Evolutionary conservation across 2,888 invertebrate genomes (phyloP).

Genomic region (Automeris io): DNA sequence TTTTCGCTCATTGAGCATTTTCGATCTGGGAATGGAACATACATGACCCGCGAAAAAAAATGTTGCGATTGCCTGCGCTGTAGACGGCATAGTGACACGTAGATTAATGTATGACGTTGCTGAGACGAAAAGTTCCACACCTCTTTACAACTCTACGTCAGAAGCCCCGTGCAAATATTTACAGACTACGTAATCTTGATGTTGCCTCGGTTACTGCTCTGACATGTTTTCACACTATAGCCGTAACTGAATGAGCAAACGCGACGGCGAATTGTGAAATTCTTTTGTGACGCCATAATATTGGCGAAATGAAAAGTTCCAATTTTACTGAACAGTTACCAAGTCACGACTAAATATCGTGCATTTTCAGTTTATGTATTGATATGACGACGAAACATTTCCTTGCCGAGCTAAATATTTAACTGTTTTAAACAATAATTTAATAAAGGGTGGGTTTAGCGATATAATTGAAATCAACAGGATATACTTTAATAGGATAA

Average conservation of each 20-base stretch:
- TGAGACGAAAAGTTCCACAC: conserved; percentile 61
- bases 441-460: too few species aligned
- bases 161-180: conserved; percentile 49
- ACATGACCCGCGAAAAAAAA: neutral
- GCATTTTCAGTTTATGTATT: conserved; percentile 17
- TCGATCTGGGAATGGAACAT: too few species aligned
- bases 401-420: too few species aligned
- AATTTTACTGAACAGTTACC: conserved; percentile 21
- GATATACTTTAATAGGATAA: too few species aligned
- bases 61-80: neutral
- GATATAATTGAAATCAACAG: too few species aligned
- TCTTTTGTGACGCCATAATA: conserved; percentile 16
- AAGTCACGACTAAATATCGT: too few species aligned
- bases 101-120: conserved; percentile 40
- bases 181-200: conserved; percentile 40
- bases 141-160: conserved; percentile 49
- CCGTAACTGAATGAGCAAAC: conserved; percentile 29
- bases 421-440: too few species aligned
- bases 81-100: conserved; percentile 9
- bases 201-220: conserved; percentile 22
- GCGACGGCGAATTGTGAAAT: conserved; percentile 25
- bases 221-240: conserved; percentile 26
- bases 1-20: too few species aligned
- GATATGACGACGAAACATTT: conserved; percentile 19
- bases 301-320: conserved; percentile 10